A percentile compares a stretch with the other conserved stretches of the same genome.
Evolutionary conservation across 2,113 vertebrate genomes (phyloP).

Genomic region (Chloebia gouldiae): DNA sequence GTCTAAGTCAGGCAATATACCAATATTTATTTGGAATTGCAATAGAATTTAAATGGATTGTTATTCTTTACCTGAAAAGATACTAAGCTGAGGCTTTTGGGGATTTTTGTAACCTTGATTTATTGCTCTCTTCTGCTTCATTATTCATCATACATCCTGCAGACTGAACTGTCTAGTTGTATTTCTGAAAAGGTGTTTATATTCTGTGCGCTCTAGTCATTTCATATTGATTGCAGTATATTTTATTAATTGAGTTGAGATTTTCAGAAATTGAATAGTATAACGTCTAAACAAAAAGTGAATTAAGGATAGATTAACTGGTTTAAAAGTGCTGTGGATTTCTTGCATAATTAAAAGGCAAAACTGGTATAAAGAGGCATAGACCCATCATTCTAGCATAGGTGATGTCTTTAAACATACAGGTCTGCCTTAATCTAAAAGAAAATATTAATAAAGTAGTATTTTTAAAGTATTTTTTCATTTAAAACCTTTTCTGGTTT

Average conservation of each 20-base stretch:
- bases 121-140: background rate
- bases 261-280: background rate
- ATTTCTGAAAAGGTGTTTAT: background rate
- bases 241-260: background rate
- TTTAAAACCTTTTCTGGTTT: background rate
- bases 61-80: background rate
- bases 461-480: background rate
- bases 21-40: background rate
- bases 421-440: background rate
- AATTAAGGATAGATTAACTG: background rate
- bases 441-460: background rate
- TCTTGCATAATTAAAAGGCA: background rate
- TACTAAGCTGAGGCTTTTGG: background rate
- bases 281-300: background rate
- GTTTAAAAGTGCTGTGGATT: background rate
- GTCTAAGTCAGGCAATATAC: background rate
- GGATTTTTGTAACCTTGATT: background rate
- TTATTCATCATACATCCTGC: background rate
- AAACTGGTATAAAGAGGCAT: background rate
- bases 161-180: background rate
- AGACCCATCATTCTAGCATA: background rate
- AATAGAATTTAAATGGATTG: background rate
- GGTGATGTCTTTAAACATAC: background rate
- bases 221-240: background rate
- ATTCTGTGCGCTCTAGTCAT: background rate